phyloP scores from a whole-genome alignment of 2,888 invertebrate genomes.

The Diabrotica balteata region DNA sequence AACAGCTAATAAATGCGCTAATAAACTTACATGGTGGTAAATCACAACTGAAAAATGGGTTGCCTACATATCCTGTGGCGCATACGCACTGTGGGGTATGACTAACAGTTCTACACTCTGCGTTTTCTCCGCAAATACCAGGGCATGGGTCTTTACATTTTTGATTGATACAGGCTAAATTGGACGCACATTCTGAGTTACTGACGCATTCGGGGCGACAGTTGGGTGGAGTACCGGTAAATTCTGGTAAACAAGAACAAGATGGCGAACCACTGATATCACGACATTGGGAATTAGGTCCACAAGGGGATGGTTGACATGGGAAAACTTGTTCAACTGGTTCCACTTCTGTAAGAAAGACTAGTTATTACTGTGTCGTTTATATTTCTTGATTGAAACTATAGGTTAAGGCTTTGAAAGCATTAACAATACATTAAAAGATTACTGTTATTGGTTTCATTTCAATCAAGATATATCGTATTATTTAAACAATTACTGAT shows the following conservation, averaged over 20 bases:
- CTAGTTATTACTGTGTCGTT: background rate
- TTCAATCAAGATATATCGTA: too few species aligned
- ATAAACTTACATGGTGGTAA: constrained; percentile 41
- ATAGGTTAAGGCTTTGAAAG: too few species aligned
- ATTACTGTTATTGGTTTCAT: too few species aligned
- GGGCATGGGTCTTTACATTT: constrained; percentile 80
- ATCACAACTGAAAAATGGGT: constrained; percentile 72
- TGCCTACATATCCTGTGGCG: constrained; percentile 64
- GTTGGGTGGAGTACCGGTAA: constrained; percentile 72
- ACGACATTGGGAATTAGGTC: constrained; percentile 68
- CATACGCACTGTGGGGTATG: constrained; percentile 76
- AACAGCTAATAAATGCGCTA: constrained; percentile 27
- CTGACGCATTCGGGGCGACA: constrained; percentile 78
- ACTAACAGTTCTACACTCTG: constrained; percentile 75
- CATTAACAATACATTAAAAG: too few species aligned
- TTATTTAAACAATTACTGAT: constrained; percentile 53
- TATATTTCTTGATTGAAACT: background rate
- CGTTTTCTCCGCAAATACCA: constrained; percentile 77
- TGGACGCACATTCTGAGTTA: constrained; percentile 74
- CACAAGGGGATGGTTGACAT: constrained; percentile 77
- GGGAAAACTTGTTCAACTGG: constrained; percentile 59
- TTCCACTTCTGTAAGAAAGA: constrained; percentile 40
- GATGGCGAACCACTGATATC: constrained; percentile 63
- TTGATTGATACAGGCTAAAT: constrained; percentile 75
- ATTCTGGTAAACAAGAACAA: constrained; percentile 69